Evolutionary conservation across 2,888 invertebrate species (phyloP).

Genomic region (Agriotes lineatus): DNA sequence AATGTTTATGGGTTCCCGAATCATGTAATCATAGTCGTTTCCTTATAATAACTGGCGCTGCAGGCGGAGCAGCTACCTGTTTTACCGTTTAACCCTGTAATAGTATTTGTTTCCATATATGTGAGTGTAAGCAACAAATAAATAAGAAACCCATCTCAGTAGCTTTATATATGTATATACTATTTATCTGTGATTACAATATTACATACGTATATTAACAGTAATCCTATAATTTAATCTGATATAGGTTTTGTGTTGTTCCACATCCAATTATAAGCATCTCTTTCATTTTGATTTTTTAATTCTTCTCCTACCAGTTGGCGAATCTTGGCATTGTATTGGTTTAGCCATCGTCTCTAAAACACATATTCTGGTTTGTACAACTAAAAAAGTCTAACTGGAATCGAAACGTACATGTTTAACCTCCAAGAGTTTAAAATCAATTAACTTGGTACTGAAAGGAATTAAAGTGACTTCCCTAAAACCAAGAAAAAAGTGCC

Average conservation of each 20-base stretch:
- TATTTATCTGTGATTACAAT: too few species aligned
- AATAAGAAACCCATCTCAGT: too few species aligned
- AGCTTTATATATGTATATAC: too few species aligned
- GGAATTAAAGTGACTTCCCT: constrained; percentile 87
- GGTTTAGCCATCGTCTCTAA: constrained; percentile 83
- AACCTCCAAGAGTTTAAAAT: constrained; percentile 78
- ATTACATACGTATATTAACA: too few species aligned
- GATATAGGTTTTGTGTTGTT: constrained; percentile 81
- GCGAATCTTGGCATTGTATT: constrained; percentile 81
- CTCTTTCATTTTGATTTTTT: constrained; percentile 76
- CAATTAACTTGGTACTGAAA: constrained; percentile 88
- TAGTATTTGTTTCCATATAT: too few species aligned
- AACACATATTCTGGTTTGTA: constrained; percentile 47
- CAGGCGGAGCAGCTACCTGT: too few species aligned
- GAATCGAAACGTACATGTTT: constrained; percentile 76
- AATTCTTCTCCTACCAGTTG: constrained; percentile 81
- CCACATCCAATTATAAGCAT: constrained; percentile 88
- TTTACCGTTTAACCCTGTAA: too few species aligned
- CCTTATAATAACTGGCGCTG: too few species aligned
- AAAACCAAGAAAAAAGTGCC: constrained; percentile 77
- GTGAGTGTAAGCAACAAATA: too few species aligned
- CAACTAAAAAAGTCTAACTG: background rate
- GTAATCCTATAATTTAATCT: too few species aligned
- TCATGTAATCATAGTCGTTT: too few species aligned
- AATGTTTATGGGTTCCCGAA: too few species aligned